Percentiles rank a stretch among this genome's conserved stretches.
Evolutionary conservation across 2,888 invertebrate species (phyloP).

Genomic region (Norana najaformis): DNA sequence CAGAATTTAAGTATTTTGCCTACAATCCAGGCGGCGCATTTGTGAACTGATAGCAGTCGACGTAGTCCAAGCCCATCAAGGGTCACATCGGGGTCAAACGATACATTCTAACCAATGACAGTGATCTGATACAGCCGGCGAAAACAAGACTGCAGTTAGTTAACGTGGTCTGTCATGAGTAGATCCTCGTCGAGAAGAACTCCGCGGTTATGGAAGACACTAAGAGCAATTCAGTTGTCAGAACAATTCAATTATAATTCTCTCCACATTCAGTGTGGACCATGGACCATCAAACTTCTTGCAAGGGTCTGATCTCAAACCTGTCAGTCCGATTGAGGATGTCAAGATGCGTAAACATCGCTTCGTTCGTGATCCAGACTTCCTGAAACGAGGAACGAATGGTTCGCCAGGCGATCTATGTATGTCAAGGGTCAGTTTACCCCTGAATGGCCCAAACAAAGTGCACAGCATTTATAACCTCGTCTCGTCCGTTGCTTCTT

Average conservation of each 20-base stretch:
- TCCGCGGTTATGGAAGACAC: too few relatives aligned
- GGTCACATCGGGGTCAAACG: too few relatives aligned
- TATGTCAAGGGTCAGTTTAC: background rate
- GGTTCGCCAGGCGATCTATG: background rate
- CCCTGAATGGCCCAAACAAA: background rate
- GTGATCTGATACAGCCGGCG: too few relatives aligned
- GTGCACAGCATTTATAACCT: too few relatives aligned
- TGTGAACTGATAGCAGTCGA: too few relatives aligned
- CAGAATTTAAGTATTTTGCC: too few relatives aligned
- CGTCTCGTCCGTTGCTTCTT: background rate
- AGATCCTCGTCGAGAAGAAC: too few relatives aligned
- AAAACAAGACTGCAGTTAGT: too few relatives aligned
- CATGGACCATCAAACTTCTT: background rate
- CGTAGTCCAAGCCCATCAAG: too few relatives aligned
- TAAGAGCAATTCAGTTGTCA: background rate
- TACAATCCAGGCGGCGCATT: too few relatives aligned
- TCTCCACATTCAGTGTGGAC: background rate
- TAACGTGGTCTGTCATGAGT: too few relatives aligned
- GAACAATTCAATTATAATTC: background rate
- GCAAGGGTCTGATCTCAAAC: background rate
- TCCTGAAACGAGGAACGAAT: background rate
- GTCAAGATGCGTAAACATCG: background rate
- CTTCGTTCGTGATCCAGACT: background rate
- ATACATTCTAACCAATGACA: too few relatives aligned
- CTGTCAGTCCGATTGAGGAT: background rate